Conservation (phyloP, 2,888 invertebrate species). For the Ennomos erosarius region DNA sequence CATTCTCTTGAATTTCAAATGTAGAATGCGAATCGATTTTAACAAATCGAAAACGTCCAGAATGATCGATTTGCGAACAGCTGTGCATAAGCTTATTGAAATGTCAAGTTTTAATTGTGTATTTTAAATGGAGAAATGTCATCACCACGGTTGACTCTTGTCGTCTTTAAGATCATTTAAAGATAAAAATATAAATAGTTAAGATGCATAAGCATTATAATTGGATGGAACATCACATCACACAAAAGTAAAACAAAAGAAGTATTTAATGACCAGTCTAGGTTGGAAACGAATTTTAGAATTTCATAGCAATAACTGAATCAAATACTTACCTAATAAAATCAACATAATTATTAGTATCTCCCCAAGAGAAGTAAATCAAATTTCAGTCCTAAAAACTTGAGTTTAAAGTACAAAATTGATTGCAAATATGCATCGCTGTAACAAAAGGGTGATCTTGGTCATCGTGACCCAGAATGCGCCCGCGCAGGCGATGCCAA, state of each 20-base stretch:
- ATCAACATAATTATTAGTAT: no score
- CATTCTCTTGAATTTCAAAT: conserved; percentile 68
- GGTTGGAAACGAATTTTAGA: no score
- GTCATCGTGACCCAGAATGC: conserved; percentile 78
- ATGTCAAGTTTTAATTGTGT: conserved; percentile 26
- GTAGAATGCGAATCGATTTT: conserved; percentile 48
- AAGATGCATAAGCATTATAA: no score
- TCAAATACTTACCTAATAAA: no score
- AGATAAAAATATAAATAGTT: no score
- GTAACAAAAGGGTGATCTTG: conserved; percentile 65
- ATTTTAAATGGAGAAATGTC: conserved; percentile 27
- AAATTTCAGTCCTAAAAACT: conserved; percentile 14
- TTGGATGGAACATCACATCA: no score
- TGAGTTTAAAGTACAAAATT: conserved; percentile 33
- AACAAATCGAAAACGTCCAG: conserved; percentile 53
- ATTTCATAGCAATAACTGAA: no score
- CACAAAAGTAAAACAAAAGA: no score
- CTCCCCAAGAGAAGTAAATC: no score
- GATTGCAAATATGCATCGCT: conserved; percentile 37
- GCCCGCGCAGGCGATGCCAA: conserved; percentile 69
- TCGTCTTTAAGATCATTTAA: no score
- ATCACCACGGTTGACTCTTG: conserved; percentile 1
- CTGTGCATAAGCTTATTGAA: conserved; percentile 25
- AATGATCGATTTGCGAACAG: conserved; percentile 66
- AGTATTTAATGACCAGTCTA: no score